These are phyloP conservation scores for Pimephales promelas DNA, from an alignment of 2,113 vertebrate species.

Conservation along the genomic window DNA sequence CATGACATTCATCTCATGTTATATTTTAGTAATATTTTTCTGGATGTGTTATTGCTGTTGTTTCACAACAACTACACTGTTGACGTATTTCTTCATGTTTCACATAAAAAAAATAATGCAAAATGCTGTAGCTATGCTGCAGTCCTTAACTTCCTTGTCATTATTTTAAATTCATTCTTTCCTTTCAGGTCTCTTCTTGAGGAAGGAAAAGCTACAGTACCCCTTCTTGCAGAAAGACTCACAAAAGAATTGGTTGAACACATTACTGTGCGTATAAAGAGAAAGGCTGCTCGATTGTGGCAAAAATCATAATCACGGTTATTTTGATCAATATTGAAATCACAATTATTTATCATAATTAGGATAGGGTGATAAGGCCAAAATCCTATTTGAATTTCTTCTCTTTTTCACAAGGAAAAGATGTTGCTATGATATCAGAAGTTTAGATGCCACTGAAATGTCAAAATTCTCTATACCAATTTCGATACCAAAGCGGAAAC, in stretches of 20 bases:
- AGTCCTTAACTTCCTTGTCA: background rate
- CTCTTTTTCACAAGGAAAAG: background rate
- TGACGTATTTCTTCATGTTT: background rate
- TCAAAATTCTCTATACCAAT: background rate
- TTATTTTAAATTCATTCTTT: background rate
- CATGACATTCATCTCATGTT: background rate
- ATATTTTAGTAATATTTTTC: background rate
- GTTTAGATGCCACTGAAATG: background rate
- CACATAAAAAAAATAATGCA: background rate
- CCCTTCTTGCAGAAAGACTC: conserved; percentile 52
- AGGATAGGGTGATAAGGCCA: background rate
- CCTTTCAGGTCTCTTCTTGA: conserved; percentile 42
- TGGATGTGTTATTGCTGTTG: background rate
- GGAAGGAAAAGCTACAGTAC: conserved; percentile 55
- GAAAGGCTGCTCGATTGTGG: background rate
- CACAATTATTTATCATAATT: background rate
- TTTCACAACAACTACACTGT: background rate
- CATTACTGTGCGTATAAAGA: conserved; percentile 45
- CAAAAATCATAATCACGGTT: background rate
- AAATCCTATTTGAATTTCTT: background rate
- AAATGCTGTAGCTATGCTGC: background rate
- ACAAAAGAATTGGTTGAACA: conserved; percentile 57
- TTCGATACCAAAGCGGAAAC: background rate
- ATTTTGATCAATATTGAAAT: background rate
- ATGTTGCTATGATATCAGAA: background rate